Conservation (phyloP, 2,888 invertebrate species). For the Pyrgus malvae region DNA sequence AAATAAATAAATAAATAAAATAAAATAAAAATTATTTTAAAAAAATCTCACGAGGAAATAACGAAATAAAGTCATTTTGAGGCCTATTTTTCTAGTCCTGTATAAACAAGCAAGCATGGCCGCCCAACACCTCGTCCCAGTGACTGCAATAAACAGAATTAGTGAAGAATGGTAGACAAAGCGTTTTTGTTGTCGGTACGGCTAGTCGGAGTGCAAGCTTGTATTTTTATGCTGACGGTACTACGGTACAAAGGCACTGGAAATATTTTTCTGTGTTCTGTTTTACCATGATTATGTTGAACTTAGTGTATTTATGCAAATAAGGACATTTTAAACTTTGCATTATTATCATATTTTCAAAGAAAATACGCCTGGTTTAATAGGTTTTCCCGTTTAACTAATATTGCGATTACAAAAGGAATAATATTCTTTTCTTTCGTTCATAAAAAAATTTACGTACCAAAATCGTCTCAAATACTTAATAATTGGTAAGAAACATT, state of each 20-base stretch:
- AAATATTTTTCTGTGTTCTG: slow-evolving; percentile 7
- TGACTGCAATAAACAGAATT: slow-evolving; percentile 22
- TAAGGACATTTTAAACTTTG: not conserved
- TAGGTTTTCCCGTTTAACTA: no score
- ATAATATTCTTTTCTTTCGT: no score
- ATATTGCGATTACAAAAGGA: no score
- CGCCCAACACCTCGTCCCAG: slow-evolving; percentile 2
- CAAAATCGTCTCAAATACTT: no score
- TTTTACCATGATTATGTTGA: slow-evolving; percentile 1
- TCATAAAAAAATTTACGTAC: no score
- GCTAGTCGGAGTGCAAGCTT: not conserved
- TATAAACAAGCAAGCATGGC: not conserved
- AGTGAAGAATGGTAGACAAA: slow-evolving; percentile 18
- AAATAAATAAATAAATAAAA: no score
- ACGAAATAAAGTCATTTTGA: no score
- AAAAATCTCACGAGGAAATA: no score
- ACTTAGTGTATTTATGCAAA: not conserved
- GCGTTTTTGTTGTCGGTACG: slow-evolving; percentile 22
- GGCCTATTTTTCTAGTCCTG: not conserved
- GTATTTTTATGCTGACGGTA: slow-evolving; percentile 20
- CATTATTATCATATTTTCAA: not conserved
- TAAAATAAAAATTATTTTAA: no score
- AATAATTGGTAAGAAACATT: no score
- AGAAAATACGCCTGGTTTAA: no score
- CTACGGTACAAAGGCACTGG: slow-evolving; percentile 1